Conservation (phyloP, 2,888 invertebrate genomes). For the Boloria selene region DNA sequence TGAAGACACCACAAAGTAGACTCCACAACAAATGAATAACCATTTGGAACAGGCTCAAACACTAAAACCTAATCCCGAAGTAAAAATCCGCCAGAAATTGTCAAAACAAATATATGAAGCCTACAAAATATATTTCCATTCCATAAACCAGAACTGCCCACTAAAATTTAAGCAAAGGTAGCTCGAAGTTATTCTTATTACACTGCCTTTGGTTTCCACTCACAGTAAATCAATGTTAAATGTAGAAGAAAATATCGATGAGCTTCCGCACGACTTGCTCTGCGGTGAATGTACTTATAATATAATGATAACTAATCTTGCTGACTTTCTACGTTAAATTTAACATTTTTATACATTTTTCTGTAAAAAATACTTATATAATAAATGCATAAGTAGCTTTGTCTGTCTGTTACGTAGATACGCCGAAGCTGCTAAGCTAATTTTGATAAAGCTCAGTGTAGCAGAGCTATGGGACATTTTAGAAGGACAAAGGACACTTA, state of each 20-base stretch:
- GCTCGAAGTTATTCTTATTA: conserved; percentile 17
- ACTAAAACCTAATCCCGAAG: no score
- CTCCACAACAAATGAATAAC: no score
- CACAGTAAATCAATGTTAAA: conserved; percentile 24
- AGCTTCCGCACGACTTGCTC: conserved; percentile 10
- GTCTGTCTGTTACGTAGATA: no score
- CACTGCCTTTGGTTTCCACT: conserved; percentile 19
- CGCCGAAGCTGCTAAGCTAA: no score
- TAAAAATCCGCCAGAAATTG: no score
- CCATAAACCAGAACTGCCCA: conserved; percentile 7
- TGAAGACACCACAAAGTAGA: no score
- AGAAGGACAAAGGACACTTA: no score
- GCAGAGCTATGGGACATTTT: no score
- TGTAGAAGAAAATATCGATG: conserved; percentile 29
- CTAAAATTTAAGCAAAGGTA: conserved; percentile 12
- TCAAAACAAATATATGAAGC: not conserved
- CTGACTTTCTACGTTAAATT: not conserved
- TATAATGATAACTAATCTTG: not conserved
- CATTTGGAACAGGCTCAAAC: no score
- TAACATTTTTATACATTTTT: not conserved
- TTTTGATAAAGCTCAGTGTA: no score
- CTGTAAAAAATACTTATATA: not conserved
- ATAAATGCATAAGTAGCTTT: no score
- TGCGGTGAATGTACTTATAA: conserved; percentile 4
- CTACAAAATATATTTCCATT: conserved; percentile 1